Base-by-base conservation (phyloP, 2,113 vertebrate genomes). In the Genyomyrus donnyi region DNA sequence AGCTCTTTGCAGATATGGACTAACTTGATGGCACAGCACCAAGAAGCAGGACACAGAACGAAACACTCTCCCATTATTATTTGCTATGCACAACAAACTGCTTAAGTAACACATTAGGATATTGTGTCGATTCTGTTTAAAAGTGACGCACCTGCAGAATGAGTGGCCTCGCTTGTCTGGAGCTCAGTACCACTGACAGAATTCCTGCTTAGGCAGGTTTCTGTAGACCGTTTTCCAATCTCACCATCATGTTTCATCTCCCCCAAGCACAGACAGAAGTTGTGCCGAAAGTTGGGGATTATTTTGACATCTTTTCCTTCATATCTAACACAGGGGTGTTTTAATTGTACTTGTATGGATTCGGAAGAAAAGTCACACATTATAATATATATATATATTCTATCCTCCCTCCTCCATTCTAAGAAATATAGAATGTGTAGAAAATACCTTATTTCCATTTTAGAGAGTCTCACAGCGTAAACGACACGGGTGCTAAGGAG, bases 261-360 rank as follows among this genome's bases (percentile, higher is more conserved):
- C 91, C 90, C 91, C 1, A 87, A 27, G 85, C 95, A 96, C 94
- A 94, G 94, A 95, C 95, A 95, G 89, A 95, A 95, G 94, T 94
- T 95, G 95, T 94, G 94, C 88, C 90, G 89, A 93, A 80, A 80
- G 74, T 39, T 80, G 15, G 92, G 93, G 94, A 92, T 93, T 49
- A 19, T 90, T 88, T 86, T 21, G 3, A 86, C 27, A 77, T 35
- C 24, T 24, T 15, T 56, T 87, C 88, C 66, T 46, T 52, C 70
- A 35, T n/a, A 86, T 31, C 13, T 66, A 24, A n/a, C 46, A 70
- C 48, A 35, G 21, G 21, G 48, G 4, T 90, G 10, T 49, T 58
- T 35, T 70, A n/a, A 52, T 89, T 83, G 42, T 89, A 50, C 15
- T 74, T 52, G 21, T 27, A 88, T 10, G 19, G 74, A 50, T 70